Evolutionary conservation across 1,140 invertebrate genomes (phyloP).

Genomic region (Pogonognathellus flavescens): DNA sequence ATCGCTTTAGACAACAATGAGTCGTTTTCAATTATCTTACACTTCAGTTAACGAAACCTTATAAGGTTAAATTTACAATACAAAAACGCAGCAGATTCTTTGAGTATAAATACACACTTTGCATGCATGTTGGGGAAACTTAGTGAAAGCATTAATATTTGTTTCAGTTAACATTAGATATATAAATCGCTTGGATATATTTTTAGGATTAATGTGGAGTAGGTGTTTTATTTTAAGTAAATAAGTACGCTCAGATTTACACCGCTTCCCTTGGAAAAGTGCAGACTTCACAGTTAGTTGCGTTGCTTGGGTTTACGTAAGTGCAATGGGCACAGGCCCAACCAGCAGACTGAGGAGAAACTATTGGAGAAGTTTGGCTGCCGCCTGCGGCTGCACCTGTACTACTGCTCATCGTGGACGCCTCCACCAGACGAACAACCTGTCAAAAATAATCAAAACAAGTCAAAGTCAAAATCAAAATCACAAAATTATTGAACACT

Average conservation of each 20-base stretch:
- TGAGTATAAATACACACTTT: constrained; percentile 10
- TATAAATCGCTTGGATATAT: background rate
- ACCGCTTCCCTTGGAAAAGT: constrained; percentile 77
- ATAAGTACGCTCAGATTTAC: constrained; percentile 14
- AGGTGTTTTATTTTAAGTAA: background rate
- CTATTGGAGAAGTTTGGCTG: constrained; percentile 67
- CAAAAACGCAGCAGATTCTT: background rate
- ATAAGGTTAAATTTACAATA: background rate
- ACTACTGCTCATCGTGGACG: constrained; percentile 51
- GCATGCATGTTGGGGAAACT: background rate
- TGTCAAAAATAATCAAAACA: constrained; percentile 46
- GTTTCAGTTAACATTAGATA: background rate
- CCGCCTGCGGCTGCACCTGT: background rate
- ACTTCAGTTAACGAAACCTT: too few species aligned
- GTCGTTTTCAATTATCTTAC: too few species aligned
- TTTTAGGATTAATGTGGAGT: too few species aligned
- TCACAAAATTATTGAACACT: background rate
- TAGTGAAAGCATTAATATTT: background rate
- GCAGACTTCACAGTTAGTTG: constrained; percentile 91
- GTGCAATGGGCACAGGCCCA: constrained; percentile 97
- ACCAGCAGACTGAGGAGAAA: constrained; percentile 69
- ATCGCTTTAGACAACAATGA: too few species aligned
- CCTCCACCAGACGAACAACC: constrained; percentile 62
- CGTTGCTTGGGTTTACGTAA: constrained; percentile 84
- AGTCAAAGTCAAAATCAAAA: constrained; percentile 23